Evolutionary conservation across 2,797 vertebrate genomes (phyloP), one percentile per base, ranked within the genome.

Genomic region (Phrynocephalus vlangalii): DNA sequence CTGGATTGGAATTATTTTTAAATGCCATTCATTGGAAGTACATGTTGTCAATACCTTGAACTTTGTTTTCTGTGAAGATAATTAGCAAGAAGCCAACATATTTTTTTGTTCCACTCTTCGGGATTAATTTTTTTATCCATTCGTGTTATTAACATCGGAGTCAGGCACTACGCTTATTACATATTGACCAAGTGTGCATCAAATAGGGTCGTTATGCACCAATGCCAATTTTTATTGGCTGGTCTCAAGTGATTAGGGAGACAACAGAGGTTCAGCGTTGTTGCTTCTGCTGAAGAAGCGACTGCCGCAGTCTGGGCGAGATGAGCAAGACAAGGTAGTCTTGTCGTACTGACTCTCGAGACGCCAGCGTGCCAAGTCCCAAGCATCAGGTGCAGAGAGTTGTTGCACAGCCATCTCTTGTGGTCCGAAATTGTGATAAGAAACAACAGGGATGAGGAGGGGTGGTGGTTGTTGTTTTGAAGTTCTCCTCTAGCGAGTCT

Each of bases 51-150:
- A 20, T 24, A 13, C 11, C 0, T 84, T 22, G 33, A 70, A 79
- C 75, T n/a, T 26, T 90, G 26, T 56, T 38, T 91, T 16, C 33
- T 11, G 79, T 78, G 3, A 10, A 24, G 30, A 20, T 86, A 71
- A 0, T 84, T 67, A 86, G 78, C 66, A 78, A 20, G 6, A 77
- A 56, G 26, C 4, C 15, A n/a, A 48, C 26, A 1, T 33, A 10
- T 84, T 85, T 88, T 85, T 63, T 13, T 22, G 1, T n/a, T 16
- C 9, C 44, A 63, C 8, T 26, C 6, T 24, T 56, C 3, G 28
- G 44, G 60, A 24, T 33, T 85, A 22, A 68, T 75, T 44, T 67
- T 9, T 81, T 44, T 6, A 56, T 60, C 1, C 15, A 75, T 67
- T 33, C 38, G 67, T 3, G 7, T 26, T 56, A 30, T 44, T 76